Base-by-base conservation (phyloP, 2,888 invertebrate species). In the Entomobrya proxima region DNA sequence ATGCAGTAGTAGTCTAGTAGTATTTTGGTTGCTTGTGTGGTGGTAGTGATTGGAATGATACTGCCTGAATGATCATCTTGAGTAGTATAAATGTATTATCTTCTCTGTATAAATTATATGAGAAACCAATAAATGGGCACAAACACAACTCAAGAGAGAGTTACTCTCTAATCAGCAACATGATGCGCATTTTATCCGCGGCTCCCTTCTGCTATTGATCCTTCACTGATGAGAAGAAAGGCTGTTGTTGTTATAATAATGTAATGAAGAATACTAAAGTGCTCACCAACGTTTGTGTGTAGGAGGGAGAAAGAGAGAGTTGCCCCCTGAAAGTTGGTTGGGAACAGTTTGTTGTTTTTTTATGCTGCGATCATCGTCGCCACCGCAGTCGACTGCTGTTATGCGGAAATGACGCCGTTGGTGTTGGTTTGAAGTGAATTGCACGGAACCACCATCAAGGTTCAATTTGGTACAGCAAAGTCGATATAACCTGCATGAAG, bases 201-300 rank as follows among this genome's bases (percentile, higher is more conserved):
- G 69, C 55, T 64, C 85, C 79, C 84, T 84, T 84, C 84, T 72
- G 69, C 72, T 85, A 79, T 85, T 85, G 79, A 85, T 85, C 74
- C 30, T n/a, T n/a, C n/a, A n/a, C n/a, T 75, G 79, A 78, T 64
- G 77, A 47, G 30, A 13, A 72, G 27, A 61, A 32, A 9, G 61
- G 55, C 5, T 55, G 24, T 9, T 55, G 50, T 50, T n/a, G n/a
- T 64, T 64, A 55, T 67, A 67, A 37, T 40, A 67, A 67, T 67
- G 27, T 40, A 69, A 27, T 61, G 35, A 61, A 61, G 61, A 61
- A 61, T 61, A 61, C 61, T 15, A 58, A 30, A 58, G 58, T 58
- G 30, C 58, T 30, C 58, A 27, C 3, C 6, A 30, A 27, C 11
- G 15, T 27, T 24, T 15, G 58, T 27, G 30, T 55, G 24, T 24